Evolutionary conservation across 2,888 invertebrate species (phyloP).

Genomic region (Protodeltote pygarga): DNA sequence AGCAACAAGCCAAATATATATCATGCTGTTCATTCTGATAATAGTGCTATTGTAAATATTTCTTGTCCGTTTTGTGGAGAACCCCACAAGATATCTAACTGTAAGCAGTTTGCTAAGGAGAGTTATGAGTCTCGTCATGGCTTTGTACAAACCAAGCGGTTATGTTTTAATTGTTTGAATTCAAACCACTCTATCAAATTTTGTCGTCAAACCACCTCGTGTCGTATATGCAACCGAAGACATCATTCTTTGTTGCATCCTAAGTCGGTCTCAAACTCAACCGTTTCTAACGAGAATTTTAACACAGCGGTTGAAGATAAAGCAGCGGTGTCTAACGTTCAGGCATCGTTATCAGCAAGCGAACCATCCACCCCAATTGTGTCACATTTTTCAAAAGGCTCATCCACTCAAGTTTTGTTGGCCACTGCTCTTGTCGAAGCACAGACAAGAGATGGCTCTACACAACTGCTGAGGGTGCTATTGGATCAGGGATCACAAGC

Average conservation of each 20-base stretch:
- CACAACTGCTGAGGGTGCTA: conserved; percentile 23
- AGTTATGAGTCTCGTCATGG: not conserved
- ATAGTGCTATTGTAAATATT: too few species aligned
- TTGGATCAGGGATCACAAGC: conserved; percentile 37
- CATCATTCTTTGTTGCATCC: conserved; percentile 13
- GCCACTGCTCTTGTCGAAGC: conserved; percentile 28
- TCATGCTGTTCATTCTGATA: too few species aligned
- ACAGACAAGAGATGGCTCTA: conserved; percentile 13
- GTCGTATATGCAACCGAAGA: conserved; percentile 3
- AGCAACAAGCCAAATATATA: too few species aligned
- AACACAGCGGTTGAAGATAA: not conserved
- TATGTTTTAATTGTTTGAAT: conserved; percentile 16
- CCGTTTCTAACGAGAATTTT: not conserved
- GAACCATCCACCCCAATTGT: not conserved
- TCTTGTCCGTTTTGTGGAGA: too few species aligned
- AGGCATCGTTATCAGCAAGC: not conserved
- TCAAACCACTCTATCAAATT: conserved; percentile 13
- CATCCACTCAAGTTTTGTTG: conserved; percentile 15
- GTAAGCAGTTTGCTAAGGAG: too few species aligned
- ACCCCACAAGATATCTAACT: too few species aligned
- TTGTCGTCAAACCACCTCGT: conserved; percentile 5
- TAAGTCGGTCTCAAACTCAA: conserved; percentile 2
- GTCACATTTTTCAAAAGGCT: conserved; percentile 3
- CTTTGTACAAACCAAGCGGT: not conserved
- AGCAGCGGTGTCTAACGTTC: conserved; percentile 2